Percentiles rank a stretch among this genome's conserved stretches.
phyloP scores from a whole-genome alignment of 2,888 invertebrate genomes.

The Linyphia triangularis region DNA sequence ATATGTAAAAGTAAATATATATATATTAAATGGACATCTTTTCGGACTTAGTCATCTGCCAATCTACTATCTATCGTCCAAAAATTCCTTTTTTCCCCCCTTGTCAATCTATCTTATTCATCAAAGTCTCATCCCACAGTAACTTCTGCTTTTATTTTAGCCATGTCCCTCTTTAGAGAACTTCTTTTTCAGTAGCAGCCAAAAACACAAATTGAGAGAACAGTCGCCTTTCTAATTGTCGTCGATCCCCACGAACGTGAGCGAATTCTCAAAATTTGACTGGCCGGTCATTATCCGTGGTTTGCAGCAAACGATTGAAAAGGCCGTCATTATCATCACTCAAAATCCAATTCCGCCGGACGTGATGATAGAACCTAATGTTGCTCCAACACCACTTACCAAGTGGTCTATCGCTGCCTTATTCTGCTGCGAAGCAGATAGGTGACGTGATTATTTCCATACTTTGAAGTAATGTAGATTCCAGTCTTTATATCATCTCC shows the following conservation, averaged over 20 bases:
- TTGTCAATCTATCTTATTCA: no score
- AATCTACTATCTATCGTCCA: no score
- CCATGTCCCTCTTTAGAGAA: background rate
- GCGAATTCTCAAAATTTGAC: constrained; percentile 50
- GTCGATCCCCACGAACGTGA: constrained; percentile 49
- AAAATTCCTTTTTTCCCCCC: no score
- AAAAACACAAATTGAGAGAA: constrained; percentile 48
- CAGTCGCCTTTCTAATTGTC: constrained; percentile 46
- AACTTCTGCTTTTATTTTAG: no score
- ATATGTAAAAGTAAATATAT: no score
- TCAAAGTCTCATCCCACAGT: no score
- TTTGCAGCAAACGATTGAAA: constrained; percentile 42
- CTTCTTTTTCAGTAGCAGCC: background rate
- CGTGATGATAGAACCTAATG: constrained; percentile 66
- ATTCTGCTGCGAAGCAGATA: background rate
- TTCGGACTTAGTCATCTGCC: no score
- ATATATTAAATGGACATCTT: no score
- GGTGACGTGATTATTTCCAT: no score
- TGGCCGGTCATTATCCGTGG: constrained; percentile 1
- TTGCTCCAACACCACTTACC: background rate
- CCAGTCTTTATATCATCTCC: background rate
- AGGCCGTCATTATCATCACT: constrained; percentile 61
- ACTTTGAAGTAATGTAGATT: background rate
- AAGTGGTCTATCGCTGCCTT: background rate
- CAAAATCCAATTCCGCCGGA: constrained; percentile 63